Percentiles rank a stretch among this genome's conserved stretches.
Conservation (phyloP, 2,888 invertebrate genomes). For the Mallateleia sp. region DNA sequence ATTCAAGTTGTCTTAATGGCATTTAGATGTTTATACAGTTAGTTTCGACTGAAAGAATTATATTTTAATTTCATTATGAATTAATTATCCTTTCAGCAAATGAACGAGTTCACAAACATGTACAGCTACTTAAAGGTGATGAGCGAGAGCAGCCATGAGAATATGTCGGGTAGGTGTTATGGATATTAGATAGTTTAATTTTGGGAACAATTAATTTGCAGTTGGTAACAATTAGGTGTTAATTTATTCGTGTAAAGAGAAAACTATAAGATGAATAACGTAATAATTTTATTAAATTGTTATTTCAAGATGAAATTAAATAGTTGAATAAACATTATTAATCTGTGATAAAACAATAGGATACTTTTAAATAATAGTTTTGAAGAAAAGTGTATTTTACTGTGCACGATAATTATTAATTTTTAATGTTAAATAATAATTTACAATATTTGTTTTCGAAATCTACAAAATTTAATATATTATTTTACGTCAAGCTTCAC, state of each 20-base stretch:
- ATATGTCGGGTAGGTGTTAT: constrained; percentile 76
- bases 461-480: too few species aligned
- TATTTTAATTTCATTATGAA: constrained; percentile 30
- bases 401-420: too few species aligned
- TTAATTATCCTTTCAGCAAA: constrained; percentile 91
- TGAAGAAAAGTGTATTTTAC: too few species aligned
- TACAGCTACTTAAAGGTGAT: constrained; percentile 96
- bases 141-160: constrained; percentile 90
- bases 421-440: too few species aligned
- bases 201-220: neutral
- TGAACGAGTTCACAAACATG: constrained; percentile 96
- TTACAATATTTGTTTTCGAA: too few species aligned
- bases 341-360: too few species aligned
- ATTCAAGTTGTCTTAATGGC: neutral
- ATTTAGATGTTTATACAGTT: constrained; percentile 1
- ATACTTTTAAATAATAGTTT: too few species aligned
- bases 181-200: neutral
- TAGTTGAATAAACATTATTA: too few species aligned
- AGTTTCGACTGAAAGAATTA: constrained; percentile 25
- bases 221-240: neutral
- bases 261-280: too few species aligned
- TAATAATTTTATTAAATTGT: too few species aligned
- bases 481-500: too few species aligned
- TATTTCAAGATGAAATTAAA: too few species aligned
- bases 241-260: neutral